Base-by-base conservation (phyloP, 2,888 invertebrate species). In the Leucoma salicis region DNA sequence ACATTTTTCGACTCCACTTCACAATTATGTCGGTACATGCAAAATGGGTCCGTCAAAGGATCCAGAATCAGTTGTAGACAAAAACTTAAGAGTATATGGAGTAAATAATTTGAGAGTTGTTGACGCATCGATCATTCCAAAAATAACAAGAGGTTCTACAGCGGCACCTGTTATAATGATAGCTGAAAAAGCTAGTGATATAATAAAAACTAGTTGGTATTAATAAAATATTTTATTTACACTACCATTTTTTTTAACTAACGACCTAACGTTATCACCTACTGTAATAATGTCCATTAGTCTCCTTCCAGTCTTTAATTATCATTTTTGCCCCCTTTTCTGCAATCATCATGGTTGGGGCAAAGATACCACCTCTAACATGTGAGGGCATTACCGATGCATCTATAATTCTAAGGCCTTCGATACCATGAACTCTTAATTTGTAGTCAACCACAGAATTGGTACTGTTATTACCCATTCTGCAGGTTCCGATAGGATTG, bases 371-470 rank as follows among this genome's bases (percentile, higher is more conserved):
- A 14, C 85, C 87, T 21, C 90, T 69, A 0, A 82, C 85, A 47
- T 89, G 86, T 14, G 80, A 76, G 0, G 90, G 90, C 89, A 90
- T 88, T 4, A 90, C 77, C 11, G 90, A 90, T 33, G 89, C 82
- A 45, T 90, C 90, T 31, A 84, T 70, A 31, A 90, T 82, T 49
- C 90, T 71, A 10, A 90, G 66, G 5, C 88, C 82, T 70, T 90
- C 88, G 14, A 90, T 59, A 4, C 85, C 88, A 43, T 90, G 86
- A 12, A 90, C 78, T 55, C 75, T 74, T 15, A 90, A 52, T 49
- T 84, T 70, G 37, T 71, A 82, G 53, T 87, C 78, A 2, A 90
- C 90, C 1, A 90, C 90, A 16, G 90, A 86, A 38, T 68, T 62
- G 10, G 83, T 82, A 18, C 58, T 72, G 46, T 87, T 86, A 25